These are phyloP conservation scores for Ivindomyrus marchei DNA, from an alignment of 2,113 vertebrate species.

Conservation along the genomic window DNA sequence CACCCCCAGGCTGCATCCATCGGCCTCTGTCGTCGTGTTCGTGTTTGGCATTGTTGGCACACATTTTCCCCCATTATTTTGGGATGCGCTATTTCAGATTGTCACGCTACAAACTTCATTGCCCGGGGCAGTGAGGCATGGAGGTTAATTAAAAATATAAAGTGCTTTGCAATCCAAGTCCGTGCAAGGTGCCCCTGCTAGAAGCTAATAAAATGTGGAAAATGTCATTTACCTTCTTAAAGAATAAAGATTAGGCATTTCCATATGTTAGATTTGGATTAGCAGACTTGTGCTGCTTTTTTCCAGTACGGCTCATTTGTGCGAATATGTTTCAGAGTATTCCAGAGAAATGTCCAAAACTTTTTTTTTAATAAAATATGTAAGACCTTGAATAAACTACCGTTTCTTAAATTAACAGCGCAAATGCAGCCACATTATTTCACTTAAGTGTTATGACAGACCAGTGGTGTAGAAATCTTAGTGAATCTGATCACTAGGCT, in stretches of 20 bases:
- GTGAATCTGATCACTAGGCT: slow-evolving; percentile 21
- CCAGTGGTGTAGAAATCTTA: neutral
- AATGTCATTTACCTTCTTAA: slow-evolving; percentile 35
- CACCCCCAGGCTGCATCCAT: neutral
- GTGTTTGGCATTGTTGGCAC: slow-evolving; percentile 20
- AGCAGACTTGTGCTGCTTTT: slow-evolving; percentile 36
- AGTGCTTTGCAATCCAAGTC: slow-evolving; percentile 15
- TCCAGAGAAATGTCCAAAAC: slow-evolving; percentile 27
- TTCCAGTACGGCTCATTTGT: slow-evolving; percentile 31
- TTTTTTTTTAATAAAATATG: slow-evolving; percentile 12
- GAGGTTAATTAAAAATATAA: slow-evolving; percentile 25
- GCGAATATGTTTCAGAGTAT: slow-evolving; percentile 41
- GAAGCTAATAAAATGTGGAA: slow-evolving; percentile 40
- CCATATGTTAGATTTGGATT: slow-evolving; percentile 40
- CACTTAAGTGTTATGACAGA: slow-evolving; percentile 25
- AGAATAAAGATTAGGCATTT: slow-evolving; percentile 28
- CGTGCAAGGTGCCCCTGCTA: slow-evolving; percentile 25
- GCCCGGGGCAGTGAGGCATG: neutral
- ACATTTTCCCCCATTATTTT: slow-evolving; percentile 36
- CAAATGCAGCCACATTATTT: neutral
- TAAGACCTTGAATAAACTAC: slow-evolving; percentile 31
- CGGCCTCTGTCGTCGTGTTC: neutral
- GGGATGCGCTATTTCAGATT: slow-evolving; percentile 18
- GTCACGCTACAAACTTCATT: slow-evolving; percentile 31
- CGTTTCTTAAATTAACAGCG: slow-evolving; percentile 6